These are phyloP conservation scores for Mycteria americana DNA, from an alignment of 2,797 vertebrate genomes.

Conservation along the genomic window DNA sequence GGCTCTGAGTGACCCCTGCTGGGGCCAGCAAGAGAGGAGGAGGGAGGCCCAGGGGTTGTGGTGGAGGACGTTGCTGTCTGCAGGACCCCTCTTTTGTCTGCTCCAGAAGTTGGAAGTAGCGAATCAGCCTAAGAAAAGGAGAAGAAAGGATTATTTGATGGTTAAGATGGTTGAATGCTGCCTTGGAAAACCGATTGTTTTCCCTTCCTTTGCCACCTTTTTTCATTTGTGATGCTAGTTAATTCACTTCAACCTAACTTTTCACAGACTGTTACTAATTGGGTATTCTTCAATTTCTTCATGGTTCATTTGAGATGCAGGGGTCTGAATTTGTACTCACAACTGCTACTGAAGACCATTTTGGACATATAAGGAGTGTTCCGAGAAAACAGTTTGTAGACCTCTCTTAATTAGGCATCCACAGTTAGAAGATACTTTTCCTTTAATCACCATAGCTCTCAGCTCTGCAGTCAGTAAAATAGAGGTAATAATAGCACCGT, in stretches of 20 bases:
- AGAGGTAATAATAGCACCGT: conserved; percentile 43
- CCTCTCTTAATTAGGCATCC: conserved; percentile 47
- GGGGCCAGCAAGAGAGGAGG: conserved; percentile 48
- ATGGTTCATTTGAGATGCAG: conserved; percentile 64
- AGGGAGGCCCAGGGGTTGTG: neutral
- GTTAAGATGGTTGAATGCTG: conserved; percentile 47
- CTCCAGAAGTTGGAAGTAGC: conserved; percentile 10
- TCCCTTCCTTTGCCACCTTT: conserved; percentile 62
- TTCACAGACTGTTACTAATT: conserved; percentile 70
- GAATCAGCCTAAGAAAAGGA: conserved; percentile 30
- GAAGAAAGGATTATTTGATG: conserved; percentile 53
- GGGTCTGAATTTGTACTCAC: conserved; percentile 49
- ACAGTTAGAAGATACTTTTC: conserved; percentile 45
- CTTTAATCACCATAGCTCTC: conserved; percentile 42
- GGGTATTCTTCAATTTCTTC: conserved; percentile 63
- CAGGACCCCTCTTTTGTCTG: conserved; percentile 20
- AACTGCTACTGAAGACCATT: conserved; percentile 51
- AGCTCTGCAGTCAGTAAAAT: neutral
- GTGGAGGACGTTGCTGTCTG: neutral
- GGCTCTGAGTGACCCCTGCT: conserved; percentile 67
- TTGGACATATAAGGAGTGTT: conserved; percentile 42
- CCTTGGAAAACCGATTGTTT: conserved; percentile 49
- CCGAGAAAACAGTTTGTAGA: conserved; percentile 45
- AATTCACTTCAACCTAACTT: conserved; percentile 66
- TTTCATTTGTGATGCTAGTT: conserved; percentile 48